Conservation (phyloP, 2,888 invertebrate species). For the Protodeltote pygarga region DNA sequence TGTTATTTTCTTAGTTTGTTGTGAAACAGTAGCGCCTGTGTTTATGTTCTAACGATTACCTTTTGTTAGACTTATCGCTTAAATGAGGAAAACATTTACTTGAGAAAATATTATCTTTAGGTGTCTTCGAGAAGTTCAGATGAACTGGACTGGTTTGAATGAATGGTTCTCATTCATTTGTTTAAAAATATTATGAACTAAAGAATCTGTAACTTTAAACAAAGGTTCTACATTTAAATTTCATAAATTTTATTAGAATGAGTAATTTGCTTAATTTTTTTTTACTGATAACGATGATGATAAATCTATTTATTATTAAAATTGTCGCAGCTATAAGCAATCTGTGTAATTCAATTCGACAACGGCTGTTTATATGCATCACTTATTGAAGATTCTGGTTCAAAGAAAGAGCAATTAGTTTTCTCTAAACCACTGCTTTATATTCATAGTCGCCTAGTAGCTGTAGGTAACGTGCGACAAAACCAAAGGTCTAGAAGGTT, state of each 20-base stretch:
- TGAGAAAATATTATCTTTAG: constrained; percentile 19
- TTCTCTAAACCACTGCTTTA: not conserved
- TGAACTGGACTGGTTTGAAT: constrained; percentile 9
- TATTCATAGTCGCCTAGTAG: constrained; percentile 5
- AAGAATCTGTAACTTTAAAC: not conserved
- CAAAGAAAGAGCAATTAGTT: no score
- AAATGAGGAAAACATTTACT: constrained; percentile 22
- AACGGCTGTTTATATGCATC: not conserved
- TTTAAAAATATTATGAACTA: constrained; percentile 6
- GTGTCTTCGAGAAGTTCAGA: constrained; percentile 11
- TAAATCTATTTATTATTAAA: no score
- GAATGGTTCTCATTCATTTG: constrained; percentile 6
- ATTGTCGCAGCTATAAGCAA: no score
- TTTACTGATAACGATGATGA: no score
- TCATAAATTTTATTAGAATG: no score
- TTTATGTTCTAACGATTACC: constrained; percentile 30
- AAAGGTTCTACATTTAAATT: no score
- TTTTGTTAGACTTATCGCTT: constrained; percentile 17
- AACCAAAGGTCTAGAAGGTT: no score
- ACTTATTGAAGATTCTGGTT: constrained; percentile 1
- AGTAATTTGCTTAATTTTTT: no score
- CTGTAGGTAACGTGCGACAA: no score
- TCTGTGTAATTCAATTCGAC: no score
- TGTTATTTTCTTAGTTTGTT: constrained; percentile 10
- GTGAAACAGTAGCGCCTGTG: constrained; percentile 1